Evolutionary conservation across 2,888 invertebrate genomes (phyloP).

Genomic region (Pecten maximus): DNA sequence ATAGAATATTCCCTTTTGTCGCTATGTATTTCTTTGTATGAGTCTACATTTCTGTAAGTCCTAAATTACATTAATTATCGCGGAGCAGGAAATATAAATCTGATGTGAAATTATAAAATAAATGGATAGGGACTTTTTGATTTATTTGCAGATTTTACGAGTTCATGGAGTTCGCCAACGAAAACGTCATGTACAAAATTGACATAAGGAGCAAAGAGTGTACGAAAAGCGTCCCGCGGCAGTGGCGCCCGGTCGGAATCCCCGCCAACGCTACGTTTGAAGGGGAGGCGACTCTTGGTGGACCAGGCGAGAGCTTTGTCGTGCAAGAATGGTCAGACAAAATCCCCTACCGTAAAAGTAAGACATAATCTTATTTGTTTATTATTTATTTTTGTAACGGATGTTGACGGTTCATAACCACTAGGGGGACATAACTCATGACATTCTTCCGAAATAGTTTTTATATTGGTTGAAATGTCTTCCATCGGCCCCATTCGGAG

Average conservation of each 20-base stretch:
- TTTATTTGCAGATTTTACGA: constrained; percentile 59
- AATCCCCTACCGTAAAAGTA: constrained; percentile 56
- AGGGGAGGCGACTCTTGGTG: constrained; percentile 63
- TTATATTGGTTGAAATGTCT: too few species aligned
- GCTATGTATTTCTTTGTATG: too few species aligned
- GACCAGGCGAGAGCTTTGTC: constrained; percentile 61
- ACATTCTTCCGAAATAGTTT: too few species aligned
- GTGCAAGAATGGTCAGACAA: constrained; percentile 67
- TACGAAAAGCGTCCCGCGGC: constrained; percentile 53
- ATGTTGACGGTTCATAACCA: too few species aligned
- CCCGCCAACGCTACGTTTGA: constrained; percentile 66
- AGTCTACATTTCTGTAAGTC: too few species aligned
- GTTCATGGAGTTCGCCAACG: constrained; percentile 61
- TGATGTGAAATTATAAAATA: too few species aligned
- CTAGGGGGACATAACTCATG: too few species aligned
- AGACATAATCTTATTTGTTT: constrained; percentile 38
- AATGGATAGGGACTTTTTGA: neutral
- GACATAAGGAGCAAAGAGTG: constrained; percentile 62
- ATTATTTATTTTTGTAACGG: too few species aligned
- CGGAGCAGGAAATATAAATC: too few species aligned
- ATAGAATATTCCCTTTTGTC: too few species aligned
- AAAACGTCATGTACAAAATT: constrained; percentile 60
- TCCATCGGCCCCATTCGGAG: too few species aligned
- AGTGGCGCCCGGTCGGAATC: constrained; percentile 62
- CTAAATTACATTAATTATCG: too few species aligned